Conservation (phyloP, 1,140 invertebrate species). For the Globodera ellingtonae region DNA sequence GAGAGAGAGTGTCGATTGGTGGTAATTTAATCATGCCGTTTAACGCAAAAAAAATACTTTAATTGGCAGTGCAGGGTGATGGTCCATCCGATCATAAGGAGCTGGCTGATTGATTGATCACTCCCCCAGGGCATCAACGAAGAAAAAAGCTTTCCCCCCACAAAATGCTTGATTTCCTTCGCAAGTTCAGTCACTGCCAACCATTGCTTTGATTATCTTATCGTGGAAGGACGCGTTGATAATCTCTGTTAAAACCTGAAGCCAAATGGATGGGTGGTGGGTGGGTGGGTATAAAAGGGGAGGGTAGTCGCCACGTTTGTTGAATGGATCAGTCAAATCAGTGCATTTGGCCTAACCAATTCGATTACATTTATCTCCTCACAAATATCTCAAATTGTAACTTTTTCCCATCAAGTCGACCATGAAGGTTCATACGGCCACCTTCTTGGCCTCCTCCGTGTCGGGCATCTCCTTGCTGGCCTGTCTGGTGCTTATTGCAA, state of each 20-base stretch:
- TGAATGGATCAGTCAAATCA: too few species aligned
- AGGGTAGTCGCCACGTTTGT: too few species aligned
- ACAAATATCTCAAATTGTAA: too few species aligned
- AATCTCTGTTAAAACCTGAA: too few species aligned
- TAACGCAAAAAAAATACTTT: neutral
- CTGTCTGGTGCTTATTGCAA: slow-evolving; percentile 54
- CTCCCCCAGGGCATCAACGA: neutral
- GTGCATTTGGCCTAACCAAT: too few species aligned
- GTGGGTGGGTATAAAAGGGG: too few species aligned
- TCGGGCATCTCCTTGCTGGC: slow-evolving; percentile 56
- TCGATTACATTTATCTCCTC: too few species aligned
- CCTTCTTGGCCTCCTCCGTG: slow-evolving; percentile 63
- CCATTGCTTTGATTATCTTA: neutral
- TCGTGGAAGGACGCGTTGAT: too few species aligned
- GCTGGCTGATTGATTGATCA: neutral
- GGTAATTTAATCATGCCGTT: neutral
- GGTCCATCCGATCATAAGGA: neutral
- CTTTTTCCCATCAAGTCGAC: neutral
- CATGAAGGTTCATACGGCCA: slow-evolving; percentile 64
- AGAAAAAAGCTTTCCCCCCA: neutral
- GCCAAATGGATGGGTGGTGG: too few species aligned
- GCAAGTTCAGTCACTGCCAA: neutral
- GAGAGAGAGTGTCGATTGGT: too few species aligned
- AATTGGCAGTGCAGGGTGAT: neutral
- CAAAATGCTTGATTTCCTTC: neutral